These are phyloP conservation scores for Tenualosa ilisha DNA, from an alignment of 2,797 vertebrate genomes.

Conservation along the genomic window DNA sequence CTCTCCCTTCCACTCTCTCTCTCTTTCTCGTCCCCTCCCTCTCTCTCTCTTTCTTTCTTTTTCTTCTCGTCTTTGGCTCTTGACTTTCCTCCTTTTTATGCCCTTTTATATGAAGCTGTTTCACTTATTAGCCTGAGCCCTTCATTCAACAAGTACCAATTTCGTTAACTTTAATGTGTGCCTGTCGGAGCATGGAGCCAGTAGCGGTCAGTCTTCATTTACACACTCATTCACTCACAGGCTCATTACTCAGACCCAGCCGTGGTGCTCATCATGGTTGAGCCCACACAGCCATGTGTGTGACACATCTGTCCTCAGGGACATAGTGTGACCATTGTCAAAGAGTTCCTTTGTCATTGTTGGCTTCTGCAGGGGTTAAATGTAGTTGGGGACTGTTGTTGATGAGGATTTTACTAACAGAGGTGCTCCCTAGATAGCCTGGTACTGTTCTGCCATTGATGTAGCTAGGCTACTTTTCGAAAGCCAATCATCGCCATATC, in stretches of 20 bases:
- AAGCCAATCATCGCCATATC: too few relatives aligned
- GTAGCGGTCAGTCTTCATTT: neutral
- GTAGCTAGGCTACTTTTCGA: too few relatives aligned
- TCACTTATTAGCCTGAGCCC: neutral
- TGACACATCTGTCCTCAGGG: neutral
- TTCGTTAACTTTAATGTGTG: neutral
- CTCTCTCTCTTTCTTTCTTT: conserved; percentile 2
- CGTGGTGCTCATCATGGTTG: too few relatives aligned
- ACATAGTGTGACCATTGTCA: neutral
- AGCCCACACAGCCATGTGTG: neutral
- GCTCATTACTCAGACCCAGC: neutral
- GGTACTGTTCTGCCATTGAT: too few relatives aligned
- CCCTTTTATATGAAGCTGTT: neutral
- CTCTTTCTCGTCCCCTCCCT: neutral
- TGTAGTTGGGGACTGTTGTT: neutral
- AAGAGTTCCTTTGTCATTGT: neutral
- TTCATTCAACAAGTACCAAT: conserved; percentile 5
- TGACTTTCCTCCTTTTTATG: neutral
- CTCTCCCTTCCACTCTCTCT: neutral
- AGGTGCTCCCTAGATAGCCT: neutral
- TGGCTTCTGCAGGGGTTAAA: neutral
- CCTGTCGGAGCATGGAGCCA: neutral
- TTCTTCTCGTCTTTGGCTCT: neutral
- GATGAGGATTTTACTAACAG: neutral
- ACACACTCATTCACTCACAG: neutral